These are phyloP conservation scores for Ganaspis brasiliensis DNA, from an alignment of 2,888 invertebrate species.

Conservation along the genomic window DNA sequence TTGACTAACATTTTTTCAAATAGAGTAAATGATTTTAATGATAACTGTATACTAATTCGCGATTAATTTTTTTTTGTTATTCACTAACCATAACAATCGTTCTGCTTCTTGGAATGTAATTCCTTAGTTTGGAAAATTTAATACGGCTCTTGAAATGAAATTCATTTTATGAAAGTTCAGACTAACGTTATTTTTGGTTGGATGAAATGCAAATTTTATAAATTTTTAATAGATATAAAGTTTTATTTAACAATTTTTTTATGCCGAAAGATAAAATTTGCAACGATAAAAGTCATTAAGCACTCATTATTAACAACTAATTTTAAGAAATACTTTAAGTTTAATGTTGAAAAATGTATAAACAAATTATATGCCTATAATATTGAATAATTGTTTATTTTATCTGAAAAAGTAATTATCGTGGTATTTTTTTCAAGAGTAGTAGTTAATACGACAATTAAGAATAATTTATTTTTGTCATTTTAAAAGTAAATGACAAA, in stretches of 20 bases:
- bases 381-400: no score
- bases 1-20: not conserved
- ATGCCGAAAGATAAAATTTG: no score
- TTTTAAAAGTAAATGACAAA: not conserved
- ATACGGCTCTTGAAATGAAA: conserved; percentile 24
- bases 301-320: no score
- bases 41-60: not conserved
- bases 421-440: no score
- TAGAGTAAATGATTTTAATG: not conserved
- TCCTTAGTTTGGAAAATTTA: conserved; percentile 9
- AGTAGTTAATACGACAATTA: not conserved
- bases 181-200: not conserved
- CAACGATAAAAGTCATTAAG: no score
- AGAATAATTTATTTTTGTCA: not conserved
- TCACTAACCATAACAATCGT: conserved; percentile 17
- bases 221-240: no score
- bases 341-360: no score
- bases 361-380: no score
- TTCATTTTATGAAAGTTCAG: not conserved
- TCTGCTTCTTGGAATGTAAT: conserved; percentile 16
- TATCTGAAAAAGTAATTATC: no score
- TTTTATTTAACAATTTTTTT: no score
- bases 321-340: no score
- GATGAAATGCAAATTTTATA: no score
- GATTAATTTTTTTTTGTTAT: conserved; percentile 1